Base-by-base conservation (phyloP, 1,140 invertebrate genomes). In the Drosophila subpulchrella region DNA sequence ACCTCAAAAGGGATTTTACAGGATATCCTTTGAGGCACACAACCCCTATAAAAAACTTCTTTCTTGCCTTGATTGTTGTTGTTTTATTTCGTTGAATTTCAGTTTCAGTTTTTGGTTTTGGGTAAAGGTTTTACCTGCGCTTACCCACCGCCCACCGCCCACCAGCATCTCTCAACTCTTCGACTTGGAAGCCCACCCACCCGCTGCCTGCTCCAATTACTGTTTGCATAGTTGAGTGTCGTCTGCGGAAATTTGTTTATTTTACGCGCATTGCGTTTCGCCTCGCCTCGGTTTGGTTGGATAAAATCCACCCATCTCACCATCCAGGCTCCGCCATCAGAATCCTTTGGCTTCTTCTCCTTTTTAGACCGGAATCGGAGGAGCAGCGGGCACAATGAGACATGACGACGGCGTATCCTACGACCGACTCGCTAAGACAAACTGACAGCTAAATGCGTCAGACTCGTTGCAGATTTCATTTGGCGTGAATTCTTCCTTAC, bases 221-320 rank as follows among this genome's bases (percentile, higher is more conserved):
- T 83, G 80, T 83, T 89, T 88, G 83, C 83, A 89, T 83, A 88
- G 83, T 89, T 80, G 84, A 89, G 83, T 83, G 83, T 88, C 83
- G 83, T 88, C 79, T 73, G 72, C 79, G 83, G 83, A 88, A 88
- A 89, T 88, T 88, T 88, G 83, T 88, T 88, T 88, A 88, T 88
- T 88, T 88, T 89, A 88, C 83, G 83, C 83, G 79, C 79, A 65
- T 68, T 83, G 80, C 82, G 79, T 86, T 89, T 86, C 82, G 75
- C 73, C 63, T 76, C 71, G 46, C 50, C 63, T 51, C 68, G 42
- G 56, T 44, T 67, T 65, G 59, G 66, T 32, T 46, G 61, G 65
- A 68, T 68, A 68, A 34, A 68, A 34, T 8, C 32, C 32, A 5
- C 27, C 27, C 27, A 27, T 5, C 27, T 3, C 20, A 65, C 65